Conservation (phyloP, 2,113 vertebrate genomes). For the Coptodon rendalli region DNA sequence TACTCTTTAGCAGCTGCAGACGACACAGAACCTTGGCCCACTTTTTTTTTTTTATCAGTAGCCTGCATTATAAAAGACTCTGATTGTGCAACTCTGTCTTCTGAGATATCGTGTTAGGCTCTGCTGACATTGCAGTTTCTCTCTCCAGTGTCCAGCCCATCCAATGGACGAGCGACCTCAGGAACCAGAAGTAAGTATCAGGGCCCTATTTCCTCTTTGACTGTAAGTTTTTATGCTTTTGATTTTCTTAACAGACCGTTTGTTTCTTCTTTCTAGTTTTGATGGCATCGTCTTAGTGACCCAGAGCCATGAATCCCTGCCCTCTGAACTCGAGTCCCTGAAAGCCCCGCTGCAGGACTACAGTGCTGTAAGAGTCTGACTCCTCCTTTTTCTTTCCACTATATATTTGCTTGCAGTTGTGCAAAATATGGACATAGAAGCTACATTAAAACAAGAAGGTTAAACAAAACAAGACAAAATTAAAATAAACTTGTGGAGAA, state of each 20-base stretch:
- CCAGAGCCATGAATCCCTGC: constrained; percentile 56
- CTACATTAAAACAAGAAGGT: background rate
- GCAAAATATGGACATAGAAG: background rate
- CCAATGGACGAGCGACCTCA: constrained; percentile 66
- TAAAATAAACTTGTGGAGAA: background rate
- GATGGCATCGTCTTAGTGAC: constrained; percentile 75
- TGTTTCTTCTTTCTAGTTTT: constrained; percentile 41
- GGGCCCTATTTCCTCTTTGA: background rate
- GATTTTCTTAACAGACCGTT: background rate
- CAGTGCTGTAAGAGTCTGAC: constrained; percentile 55
- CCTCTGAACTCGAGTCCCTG: constrained; percentile 57
- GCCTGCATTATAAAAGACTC: background rate
- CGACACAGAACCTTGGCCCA: constrained; percentile 35
- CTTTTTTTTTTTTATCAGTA: background rate
- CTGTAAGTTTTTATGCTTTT: background rate
- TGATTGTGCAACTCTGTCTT: background rate
- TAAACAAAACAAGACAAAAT: background rate
- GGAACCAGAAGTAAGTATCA: constrained; percentile 68
- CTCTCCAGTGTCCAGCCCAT: constrained; percentile 62
- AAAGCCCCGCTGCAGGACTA: constrained; percentile 69
- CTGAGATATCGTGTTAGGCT: background rate
- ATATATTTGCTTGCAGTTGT: background rate
- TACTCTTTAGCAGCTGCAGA: background rate
- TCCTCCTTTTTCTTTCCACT: background rate
- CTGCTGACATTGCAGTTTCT: constrained; percentile 3